Base-by-base conservation (phyloP, 2,888 invertebrate species). In the Cantharis rufa region DNA sequence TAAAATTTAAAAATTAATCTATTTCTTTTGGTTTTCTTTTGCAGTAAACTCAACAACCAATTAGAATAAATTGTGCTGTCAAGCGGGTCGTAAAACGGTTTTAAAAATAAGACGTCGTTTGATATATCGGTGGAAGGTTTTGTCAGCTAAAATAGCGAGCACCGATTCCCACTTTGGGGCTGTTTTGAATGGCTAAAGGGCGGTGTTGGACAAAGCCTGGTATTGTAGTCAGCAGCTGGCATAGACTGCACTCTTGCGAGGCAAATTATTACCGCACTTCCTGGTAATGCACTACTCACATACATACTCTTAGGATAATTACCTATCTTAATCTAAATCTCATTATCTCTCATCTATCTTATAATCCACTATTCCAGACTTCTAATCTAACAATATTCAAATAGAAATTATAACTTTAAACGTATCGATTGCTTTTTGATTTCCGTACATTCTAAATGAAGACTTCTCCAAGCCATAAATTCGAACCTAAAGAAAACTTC, bases 61-160 rank as follows among this genome's bases (percentile, higher is more conserved):
- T 86, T 86, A 85, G 84, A 85, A 85, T 85, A 85, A 86, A 86
- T 84, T 85, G 84, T 83, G 81, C 84, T 83, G 84, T 85, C 85
- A 83, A 80, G 82, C 77, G 82, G 77, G 79, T 71, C 70, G 76
- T 83, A 81, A 84, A 84, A 83, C 83, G 82, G 84, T 84, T 86
- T 86, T 85, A 86, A 86, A 86, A 86, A 86, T 86, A 87, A 87
- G 86, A 86, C 84, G 84, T 82, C 82, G 81, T 83, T 84, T 86
- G 86, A 87, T 87, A 87, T 87, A 87, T 87, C 83, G 86, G 82
- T 84, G 84, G 81, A 84, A 86, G 87, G 87, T 86, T 87, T 87
- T 87, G 86, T 87, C 86, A 87, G 87, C 84, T 87, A 85, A 85
- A 87, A 87, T 87, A 86, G 86, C 85, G 83, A 82, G 85, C 83